Conservation (phyloP, 2,797 vertebrate species). For the Scomberomorus guttatus region DNA sequence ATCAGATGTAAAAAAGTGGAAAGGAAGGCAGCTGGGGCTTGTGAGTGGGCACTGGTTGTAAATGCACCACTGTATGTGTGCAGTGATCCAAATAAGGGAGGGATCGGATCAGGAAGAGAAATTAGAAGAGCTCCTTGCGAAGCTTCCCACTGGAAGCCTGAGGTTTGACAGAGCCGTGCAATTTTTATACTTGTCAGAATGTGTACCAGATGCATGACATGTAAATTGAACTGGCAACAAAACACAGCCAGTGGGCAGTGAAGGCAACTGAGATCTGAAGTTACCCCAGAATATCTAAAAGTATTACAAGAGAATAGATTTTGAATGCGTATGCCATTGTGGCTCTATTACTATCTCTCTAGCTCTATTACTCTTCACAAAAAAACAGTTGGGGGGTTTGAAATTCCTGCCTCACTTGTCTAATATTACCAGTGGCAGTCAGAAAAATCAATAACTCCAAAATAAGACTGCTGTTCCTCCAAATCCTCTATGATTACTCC, state of each 20-base stretch:
- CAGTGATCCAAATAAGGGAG: conserved; percentile 72
- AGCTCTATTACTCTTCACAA: conserved; percentile 46
- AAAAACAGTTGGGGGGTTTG: conserved; percentile 31
- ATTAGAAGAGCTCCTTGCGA: conserved; percentile 53
- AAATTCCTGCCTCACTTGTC: conserved; percentile 63
- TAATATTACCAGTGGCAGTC: conserved; percentile 61
- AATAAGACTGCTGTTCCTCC: conserved; percentile 71
- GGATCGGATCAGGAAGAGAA: conserved; percentile 70
- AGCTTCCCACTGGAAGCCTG: conserved; percentile 69
- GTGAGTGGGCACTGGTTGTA: conserved; percentile 49
- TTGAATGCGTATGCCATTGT: conserved; percentile 23
- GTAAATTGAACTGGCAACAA: conserved; percentile 80
- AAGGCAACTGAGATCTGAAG: conserved; percentile 62
- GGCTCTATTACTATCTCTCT: too few species aligned
- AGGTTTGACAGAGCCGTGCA: conserved; percentile 72
- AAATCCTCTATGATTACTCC: conserved; percentile 72
- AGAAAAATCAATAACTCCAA: conserved; percentile 72
- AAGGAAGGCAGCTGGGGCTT: conserved; percentile 32
- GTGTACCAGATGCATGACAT: conserved; percentile 76
- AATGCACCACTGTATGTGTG: conserved; percentile 60
- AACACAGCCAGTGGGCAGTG: conserved; percentile 68
- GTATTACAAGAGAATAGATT: conserved; percentile 55
- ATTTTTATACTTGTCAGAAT: conserved; percentile 81
- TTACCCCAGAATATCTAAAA: conserved; percentile 64
- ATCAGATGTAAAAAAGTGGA: conserved; percentile 32